These are phyloP conservation scores for Ecliptopera silaceata DNA, from an alignment of 2,888 invertebrate genomes.

Conservation along the genomic window DNA sequence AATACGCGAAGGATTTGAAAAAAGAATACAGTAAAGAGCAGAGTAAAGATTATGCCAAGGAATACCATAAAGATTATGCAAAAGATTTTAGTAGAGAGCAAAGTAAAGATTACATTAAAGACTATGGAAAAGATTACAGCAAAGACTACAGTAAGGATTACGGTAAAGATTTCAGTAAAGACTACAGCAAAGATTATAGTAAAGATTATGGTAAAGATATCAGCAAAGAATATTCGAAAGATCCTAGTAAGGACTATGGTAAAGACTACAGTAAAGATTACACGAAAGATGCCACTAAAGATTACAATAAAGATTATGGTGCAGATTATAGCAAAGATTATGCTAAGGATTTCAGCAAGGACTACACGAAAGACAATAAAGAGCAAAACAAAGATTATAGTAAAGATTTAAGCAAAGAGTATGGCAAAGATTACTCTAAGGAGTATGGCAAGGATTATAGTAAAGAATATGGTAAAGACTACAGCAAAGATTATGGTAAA, in stretches of 20 bases:
- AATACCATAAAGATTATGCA: conserved; percentile 28
- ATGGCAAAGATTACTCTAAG: conserved; percentile 9
- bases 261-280: conserved; percentile 36
- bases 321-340: conserved; percentile 37
- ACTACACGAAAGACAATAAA: conserved; percentile 60
- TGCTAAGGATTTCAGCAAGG: conserved; percentile 50
- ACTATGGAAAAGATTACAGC: conserved; percentile 41
- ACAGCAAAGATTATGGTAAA: conserved; percentile 11
- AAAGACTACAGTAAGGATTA: conserved; percentile 60
- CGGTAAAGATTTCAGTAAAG: conserved; percentile 4
- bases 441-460: conserved; percentile 13
- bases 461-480: conserved; percentile 64
- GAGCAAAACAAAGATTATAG: conserved; percentile 40
- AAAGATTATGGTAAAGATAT: conserved; percentile 33
- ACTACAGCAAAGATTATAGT: conserved; percentile 33
- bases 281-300: conserved; percentile 10
- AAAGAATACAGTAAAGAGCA: conserved; percentile 27
- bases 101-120: conserved; percentile 16
- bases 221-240: conserved; percentile 34
- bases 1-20: conserved; percentile 35
- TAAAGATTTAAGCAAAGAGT: conserved; percentile 59
- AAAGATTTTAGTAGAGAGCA: conserved; percentile 59
- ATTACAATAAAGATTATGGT: conserved; percentile 28
- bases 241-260: conserved; percentile 30
- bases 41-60: conserved; percentile 27